Percentiles rank a stretch among this genome's conserved stretches.
Evolutionary conservation across 2,797 vertebrate species (phyloP).

Genomic region (Fistularia commersonii): DNA sequence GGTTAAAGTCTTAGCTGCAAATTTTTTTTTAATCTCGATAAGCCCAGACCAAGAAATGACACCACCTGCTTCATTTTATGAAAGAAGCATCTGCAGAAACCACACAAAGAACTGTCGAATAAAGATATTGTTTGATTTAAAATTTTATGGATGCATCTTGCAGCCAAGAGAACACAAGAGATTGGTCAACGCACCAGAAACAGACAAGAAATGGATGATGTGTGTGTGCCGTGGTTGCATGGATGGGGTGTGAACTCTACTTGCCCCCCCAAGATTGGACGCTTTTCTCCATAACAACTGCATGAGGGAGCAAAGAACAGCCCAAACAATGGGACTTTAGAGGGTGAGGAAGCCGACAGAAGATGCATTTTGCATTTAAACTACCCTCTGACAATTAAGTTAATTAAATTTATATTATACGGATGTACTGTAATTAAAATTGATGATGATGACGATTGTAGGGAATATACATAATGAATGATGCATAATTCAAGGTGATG

Average conservation of each 20-base stretch:
- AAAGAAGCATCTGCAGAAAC: slow-evolving; percentile 23
- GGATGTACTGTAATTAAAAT: no score
- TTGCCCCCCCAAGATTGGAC: background rate
- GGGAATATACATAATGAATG: no score
- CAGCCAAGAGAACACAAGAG: slow-evolving; percentile 13
- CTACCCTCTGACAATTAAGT: no score
- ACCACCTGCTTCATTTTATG: background rate
- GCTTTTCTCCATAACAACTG: no score
- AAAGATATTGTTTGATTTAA: slow-evolving; percentile 23
- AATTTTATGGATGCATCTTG: slow-evolving; percentile 11
- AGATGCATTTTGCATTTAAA: no score
- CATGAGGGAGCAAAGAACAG: background rate
- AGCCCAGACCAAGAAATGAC: slow-evolving; percentile 3
- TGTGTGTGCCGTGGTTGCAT: slow-evolving; percentile 2
- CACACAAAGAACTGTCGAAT: slow-evolving; percentile 17
- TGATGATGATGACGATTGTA: no score
- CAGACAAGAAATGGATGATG: background rate
- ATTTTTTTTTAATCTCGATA: slow-evolving; percentile 1
- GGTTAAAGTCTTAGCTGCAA: background rate
- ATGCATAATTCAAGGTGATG: no score
- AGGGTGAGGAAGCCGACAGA: no score
- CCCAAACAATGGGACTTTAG: background rate
- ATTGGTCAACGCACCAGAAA: slow-evolving; percentile 3
- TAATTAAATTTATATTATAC: no score
- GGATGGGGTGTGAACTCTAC: slow-evolving; percentile 14